Base-by-base conservation (phyloP, 1,140 invertebrate genomes). In the Dolichoris vasculosae region DNA sequence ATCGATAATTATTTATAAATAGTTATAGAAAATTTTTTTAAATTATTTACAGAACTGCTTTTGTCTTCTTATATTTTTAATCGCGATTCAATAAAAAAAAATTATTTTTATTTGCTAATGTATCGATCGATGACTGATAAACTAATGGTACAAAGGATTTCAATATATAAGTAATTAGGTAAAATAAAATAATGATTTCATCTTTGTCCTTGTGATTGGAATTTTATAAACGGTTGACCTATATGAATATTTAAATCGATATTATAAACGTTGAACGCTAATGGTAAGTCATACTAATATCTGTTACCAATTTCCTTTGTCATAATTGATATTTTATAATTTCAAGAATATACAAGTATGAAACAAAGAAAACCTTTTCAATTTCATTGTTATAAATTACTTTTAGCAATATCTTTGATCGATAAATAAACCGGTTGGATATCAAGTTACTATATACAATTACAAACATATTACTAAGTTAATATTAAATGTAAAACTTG, bases 111-210 rank as follows among this genome's bases (percentile, higher is more conserved):
- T 26, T 3, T 11, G 32, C 64, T 69, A 69, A 69, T 7, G 2
- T 13, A 69, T 69, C 38, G 7, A 32, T 69, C 32, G 13, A 69
- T 17, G 7, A 3, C 9, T 35, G 32, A 0, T 15, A 2, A 32
- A 20, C 32, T 15, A 15, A 35, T 69, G 64, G 3, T 35, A 73
- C n/a, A 30, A 32, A 64, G 30, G 3, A 73, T 73, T 43, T 71
- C n/a, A 23, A 73, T 20, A n/a, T n/a, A 26, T 73, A 20, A 23
- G 20, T 43, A 43, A 73, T 73, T 73, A 73, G 26, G 0, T 73
- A 11, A 73, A 69, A 35, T 35, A 69, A 69, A 38, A 69, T 35
- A 69, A 69, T 71, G 20, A 73, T 73, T 20, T 73, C 69, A 73
- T 73, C 38, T 43, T 40, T 38, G 38, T 43, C 69, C 69, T 73